A percentile compares a stretch with the other conserved stretches of the same genome.
Conservation (phyloP, 1,140 invertebrate species). For the Sycophila sp. region DNA sequence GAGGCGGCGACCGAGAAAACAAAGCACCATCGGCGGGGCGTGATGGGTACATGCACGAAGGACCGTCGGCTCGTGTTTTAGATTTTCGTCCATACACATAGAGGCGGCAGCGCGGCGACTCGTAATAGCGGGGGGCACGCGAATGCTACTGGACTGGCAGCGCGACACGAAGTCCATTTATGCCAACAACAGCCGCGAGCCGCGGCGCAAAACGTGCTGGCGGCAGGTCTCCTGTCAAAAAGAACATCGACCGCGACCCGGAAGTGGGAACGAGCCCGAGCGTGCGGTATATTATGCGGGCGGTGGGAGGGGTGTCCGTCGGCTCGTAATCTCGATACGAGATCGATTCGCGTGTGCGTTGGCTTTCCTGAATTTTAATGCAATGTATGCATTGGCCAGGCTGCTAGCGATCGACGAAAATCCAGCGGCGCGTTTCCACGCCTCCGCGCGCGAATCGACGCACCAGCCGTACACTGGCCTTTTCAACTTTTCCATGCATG, state of each 20-base stretch:
- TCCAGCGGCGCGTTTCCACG: not conserved
- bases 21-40: too few species aligned
- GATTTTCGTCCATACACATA: not conserved
- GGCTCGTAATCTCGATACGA: conserved; percentile 36
- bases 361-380: conserved; percentile 49
- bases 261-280: conserved; percentile 23
- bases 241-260: conserved; percentile 21
- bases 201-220: conserved; percentile 15
- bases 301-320: not conserved
- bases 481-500: conserved; percentile 49
- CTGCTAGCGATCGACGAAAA: conserved; percentile 41
- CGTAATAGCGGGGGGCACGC: conserved; percentile 12
- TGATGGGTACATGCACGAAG: too few species aligned
- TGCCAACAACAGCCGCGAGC: conserved; percentile 40
- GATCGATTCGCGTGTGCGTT: conserved; percentile 45
- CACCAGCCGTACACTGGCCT: conserved; percentile 37
- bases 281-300: not conserved
- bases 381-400: conserved; percentile 49
- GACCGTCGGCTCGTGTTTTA: not conserved
- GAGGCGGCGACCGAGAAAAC: too few species aligned
- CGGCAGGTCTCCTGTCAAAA: conserved; percentile 33
- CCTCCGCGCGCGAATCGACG: conserved; percentile 40
- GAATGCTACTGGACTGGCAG: not conserved
- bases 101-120: not conserved
- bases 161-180: conserved; percentile 42